Evolutionary conservation across 2,113 vertebrate genomes (phyloP), one percentile per base, ranked within the genome.

Genomic region (Polyodon spathula): DNA sequence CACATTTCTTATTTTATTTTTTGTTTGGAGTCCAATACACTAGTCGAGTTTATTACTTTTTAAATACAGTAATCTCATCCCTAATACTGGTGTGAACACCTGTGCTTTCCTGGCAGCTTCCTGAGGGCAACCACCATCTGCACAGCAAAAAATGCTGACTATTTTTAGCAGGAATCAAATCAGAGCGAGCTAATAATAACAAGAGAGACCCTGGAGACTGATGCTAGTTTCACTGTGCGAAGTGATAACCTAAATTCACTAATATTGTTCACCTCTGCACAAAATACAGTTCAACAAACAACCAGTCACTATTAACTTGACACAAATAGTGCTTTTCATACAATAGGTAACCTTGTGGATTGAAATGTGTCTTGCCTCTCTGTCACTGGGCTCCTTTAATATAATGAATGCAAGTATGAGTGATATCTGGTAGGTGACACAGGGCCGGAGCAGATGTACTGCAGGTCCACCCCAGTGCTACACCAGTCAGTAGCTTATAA

Each of bases 101-200:
- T 52, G 41, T 58, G 14, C 14, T 39, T 40, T 46, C 43, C 9
- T 15, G 41, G 37, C 37, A 57, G 55, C 44, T 52, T 58, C 43
- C 62, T 63, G 12, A 46, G 56, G 55, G 62, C 46, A 48, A 54
- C 54, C 46, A 52, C 63, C 63, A 64, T 59, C 63, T 64, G 63
- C 56, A 52, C 46, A 59, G 63, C 56, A 39, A 48, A 42, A 58
- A 63, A 57, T 61, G 15, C 60, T 16, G 16, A 52, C 56, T 64
- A 58, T 64, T 64, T 46, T 48, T 59, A 64, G 56, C 40, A 43
- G 46, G 17, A 44, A 59, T 64, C 63, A 63, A 63, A 63, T 51
- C 40, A 54, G 63, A 59, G 63, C 56, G 43, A 27, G 40, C 63
- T 65, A 65, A 65, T 60, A 54, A 65, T 60, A 65, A 48, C 52